These are phyloP conservation scores for Caranx melampygus DNA, from an alignment of 2,113 vertebrate species.

Conservation along the genomic window DNA sequence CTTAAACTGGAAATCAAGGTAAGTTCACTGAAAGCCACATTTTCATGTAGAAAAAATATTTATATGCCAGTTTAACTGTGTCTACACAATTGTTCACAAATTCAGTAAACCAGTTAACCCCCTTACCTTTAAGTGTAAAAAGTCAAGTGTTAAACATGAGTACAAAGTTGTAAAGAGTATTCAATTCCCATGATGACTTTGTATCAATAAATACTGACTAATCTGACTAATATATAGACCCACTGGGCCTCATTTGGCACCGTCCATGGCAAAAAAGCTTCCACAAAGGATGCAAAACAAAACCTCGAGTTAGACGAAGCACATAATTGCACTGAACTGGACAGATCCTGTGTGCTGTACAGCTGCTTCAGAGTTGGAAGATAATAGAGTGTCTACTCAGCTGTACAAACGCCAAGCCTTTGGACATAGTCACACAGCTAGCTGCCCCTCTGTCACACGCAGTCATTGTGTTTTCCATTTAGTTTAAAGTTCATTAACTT, in stretches of 20 bases:
- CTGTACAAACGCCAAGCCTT: slow-evolving; percentile 31
- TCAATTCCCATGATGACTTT: background rate
- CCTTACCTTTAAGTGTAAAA: background rate
- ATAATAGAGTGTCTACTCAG: slow-evolving; percentile 58
- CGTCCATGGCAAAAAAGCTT: background rate
- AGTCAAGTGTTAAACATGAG: background rate
- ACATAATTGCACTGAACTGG: background rate
- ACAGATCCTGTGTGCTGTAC: slow-evolving; percentile 16
- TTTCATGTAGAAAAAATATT: no score
- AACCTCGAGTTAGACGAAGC: background rate
- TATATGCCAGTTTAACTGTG: no score
- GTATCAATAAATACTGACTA: slow-evolving; percentile 23
- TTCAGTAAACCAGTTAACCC: background rate
- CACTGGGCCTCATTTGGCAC: background rate
- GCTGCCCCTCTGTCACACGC: slow-evolving; percentile 23
- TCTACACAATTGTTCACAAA: no score
- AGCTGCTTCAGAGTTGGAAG: slow-evolving; percentile 19
- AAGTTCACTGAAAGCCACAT: background rate
- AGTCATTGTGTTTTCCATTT: slow-evolving; percentile 1
- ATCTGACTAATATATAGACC: background rate
- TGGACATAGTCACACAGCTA: slow-evolving; percentile 30
- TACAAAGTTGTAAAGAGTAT: slow-evolving; percentile 9
- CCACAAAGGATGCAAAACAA: slow-evolving; percentile 19
- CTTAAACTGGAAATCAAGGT: background rate
- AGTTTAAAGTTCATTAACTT: slow-evolving; percentile 9